A percentile compares a stretch with the other conserved stretches of the same genome.
phyloP scores from a whole-genome alignment of 2,797 vertebrate genomes.

The Hydrophis major region DNA sequence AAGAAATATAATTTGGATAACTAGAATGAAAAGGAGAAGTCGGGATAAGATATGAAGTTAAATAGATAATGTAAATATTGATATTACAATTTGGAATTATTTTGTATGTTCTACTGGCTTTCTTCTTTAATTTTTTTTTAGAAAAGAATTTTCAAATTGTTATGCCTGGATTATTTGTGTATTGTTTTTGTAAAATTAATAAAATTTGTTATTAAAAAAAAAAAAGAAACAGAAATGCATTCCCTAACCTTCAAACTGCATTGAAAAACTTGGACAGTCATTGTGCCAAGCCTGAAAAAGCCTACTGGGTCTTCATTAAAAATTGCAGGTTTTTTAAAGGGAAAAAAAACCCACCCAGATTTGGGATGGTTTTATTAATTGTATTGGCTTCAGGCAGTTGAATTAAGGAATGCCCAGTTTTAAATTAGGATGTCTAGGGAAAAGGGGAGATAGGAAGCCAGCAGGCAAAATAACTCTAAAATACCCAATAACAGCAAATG shows the following conservation, averaged over 20 bases:
- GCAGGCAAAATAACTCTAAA: conserved; percentile 35
- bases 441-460: neutral
- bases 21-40: no score
- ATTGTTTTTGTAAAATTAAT: no score
- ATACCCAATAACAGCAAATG: conserved; percentile 56
- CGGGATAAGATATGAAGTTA: no score
- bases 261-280: conserved; percentile 42
- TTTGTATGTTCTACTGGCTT: no score
- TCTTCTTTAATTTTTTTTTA: no score
- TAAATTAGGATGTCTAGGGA: conserved; percentile 10
- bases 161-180: no score
- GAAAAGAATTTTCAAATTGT: no score
- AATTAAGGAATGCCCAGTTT: conserved; percentile 49
- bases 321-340: neutral
- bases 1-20: no score
- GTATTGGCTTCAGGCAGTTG: conserved; percentile 35
- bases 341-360: conserved; percentile 5
- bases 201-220: no score
- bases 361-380: conserved; percentile 36
- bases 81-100: no score
- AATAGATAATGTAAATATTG: no score
- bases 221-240: conserved; percentile 12
- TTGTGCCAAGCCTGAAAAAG: conserved; percentile 42
- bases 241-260: neutral
- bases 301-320: conserved; percentile 37